Percentiles rank a stretch among this genome's conserved stretches.
These are phyloP conservation scores for Dichetophora obliterata DNA, from an alignment of 2,888 invertebrate species.

Conservation along the genomic window DNA sequence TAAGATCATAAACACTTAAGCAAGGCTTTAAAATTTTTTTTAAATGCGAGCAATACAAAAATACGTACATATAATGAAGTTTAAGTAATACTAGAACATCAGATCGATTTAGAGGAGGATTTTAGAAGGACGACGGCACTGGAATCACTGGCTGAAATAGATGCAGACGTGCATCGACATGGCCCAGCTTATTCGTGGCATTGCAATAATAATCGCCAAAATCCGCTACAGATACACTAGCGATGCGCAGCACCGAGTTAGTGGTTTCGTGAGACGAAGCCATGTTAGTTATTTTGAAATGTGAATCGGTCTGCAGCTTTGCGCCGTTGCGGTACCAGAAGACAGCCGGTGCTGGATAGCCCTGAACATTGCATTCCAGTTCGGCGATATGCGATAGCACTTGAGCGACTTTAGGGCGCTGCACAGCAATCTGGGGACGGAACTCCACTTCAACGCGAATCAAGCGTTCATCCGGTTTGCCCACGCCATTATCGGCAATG, in stretches of 20 bases:
- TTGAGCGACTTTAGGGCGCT: conserved; percentile 67
- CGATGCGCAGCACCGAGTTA: conserved; percentile 65
- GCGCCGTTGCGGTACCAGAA: conserved; percentile 65
- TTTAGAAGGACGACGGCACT: conserved; percentile 55
- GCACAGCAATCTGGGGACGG: conserved; percentile 64
- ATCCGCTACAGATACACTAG: conserved; percentile 60
- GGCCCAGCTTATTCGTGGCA: conserved; percentile 68
- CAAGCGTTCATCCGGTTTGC: conserved; percentile 62
- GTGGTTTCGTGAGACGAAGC: conserved; percentile 67
- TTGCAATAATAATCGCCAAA: conserved; percentile 68
- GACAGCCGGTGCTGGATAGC: conserved; percentile 67
- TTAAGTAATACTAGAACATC: background rate
- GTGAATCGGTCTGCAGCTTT: conserved; percentile 60
- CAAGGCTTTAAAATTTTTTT: no score
- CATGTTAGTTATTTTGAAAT: conserved; percentile 63
- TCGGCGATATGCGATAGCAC: conserved; percentile 61
- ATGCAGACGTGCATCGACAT: conserved; percentile 65
- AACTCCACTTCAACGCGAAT: conserved; percentile 68
- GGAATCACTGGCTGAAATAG: conserved; percentile 65
- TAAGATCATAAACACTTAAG: conserved; percentile 17
- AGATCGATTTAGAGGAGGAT: background rate
- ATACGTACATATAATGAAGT: no score
- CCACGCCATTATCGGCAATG: conserved; percentile 67
- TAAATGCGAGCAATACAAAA: no score
- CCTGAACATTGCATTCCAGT: conserved; percentile 67